These are phyloP conservation scores for Mugil cephalus DNA, from an alignment of 2,113 vertebrate genomes.

Conservation along the genomic window DNA sequence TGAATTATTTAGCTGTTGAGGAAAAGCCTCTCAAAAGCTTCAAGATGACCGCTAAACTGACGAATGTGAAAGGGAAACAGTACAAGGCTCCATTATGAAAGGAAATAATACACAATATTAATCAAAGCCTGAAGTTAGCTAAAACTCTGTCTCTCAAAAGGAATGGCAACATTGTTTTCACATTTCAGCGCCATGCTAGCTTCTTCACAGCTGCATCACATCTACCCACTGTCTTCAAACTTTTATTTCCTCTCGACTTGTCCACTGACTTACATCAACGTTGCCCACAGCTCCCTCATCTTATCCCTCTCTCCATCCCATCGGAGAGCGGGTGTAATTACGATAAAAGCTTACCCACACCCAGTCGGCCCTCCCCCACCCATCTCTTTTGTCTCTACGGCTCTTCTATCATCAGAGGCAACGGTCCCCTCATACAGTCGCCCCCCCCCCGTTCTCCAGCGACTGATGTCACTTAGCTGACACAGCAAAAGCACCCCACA, in stretches of 20 bases:
- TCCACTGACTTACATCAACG: slow-evolving; percentile 40
- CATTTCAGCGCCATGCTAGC: not conserved
- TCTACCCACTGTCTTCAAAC: slow-evolving; percentile 13
- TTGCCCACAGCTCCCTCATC: slow-evolving; percentile 30
- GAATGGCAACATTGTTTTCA: not conserved
- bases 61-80: not conserved
- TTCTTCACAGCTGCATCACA: not conserved
- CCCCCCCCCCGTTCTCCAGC: slow-evolving; percentile 43
- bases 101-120: not conserved
- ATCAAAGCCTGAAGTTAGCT: no score
- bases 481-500: slow-evolving; percentile 72
- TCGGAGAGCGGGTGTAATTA: slow-evolving; percentile 69
- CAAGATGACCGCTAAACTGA: not conserved
- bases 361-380: slow-evolving; percentile 47
- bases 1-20: no score
- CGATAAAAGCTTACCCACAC: slow-evolving; percentile 77
- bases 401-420: slow-evolving; percentile 14
- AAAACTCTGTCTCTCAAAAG: not conserved
- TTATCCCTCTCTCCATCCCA: slow-evolving; percentile 38
- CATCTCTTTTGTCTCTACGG: slow-evolving; percentile 36
- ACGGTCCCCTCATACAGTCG: slow-evolving; percentile 21
- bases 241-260: slow-evolving; percentile 52
- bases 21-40: not conserved
- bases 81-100: not conserved
- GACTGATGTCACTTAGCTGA: slow-evolving; percentile 84